Base-by-base conservation (phyloP, 2,113 vertebrate genomes). In the Mirounga angustirostris region DNA sequence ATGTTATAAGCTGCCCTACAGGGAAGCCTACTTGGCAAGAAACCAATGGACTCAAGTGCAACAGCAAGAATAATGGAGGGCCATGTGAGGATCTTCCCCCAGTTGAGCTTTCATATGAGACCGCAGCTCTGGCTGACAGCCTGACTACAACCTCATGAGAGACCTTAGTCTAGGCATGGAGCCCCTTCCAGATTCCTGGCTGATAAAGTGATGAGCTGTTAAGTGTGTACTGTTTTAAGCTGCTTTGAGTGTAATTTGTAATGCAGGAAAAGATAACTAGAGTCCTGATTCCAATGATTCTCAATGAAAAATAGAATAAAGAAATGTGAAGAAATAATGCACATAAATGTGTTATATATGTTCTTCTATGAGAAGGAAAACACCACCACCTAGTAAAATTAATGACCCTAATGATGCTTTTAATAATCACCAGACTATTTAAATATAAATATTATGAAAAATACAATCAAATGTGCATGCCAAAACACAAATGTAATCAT, bases 81-180 rank as follows among this genome's bases (percentile, higher is more conserved):
- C 19, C 6, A 8, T 7, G 9, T 50, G 36, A 84, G 19, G 24
- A 22, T 13, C 14, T 12, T 30, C 46, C 22, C 7, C 43, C 26
- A 26, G 13, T 1, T 3, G 63, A 71, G 59, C 28, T 46, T 88
- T 80, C 43, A 13, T 3, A 26, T 12, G 36, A 85, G 63, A 83
- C 33, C 13, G 13, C 22, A 80, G 8, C 28, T 46, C 43, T 26
- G 52, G 12, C 15, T 36, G 10, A 46, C 40, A 88, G 6, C 1
- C 1, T 24, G 19, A 78, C 14, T n/a, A 19, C 4, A n/a, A 43
- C 3, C 4, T 63, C 59, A 4, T 28, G 30, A 76, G 22, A 90
- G 9, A 78, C 3, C 26, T 36, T 10, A n/a, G 0, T 15, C 46
- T 5, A n/a, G 36, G 24, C 10, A 26, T 1, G 2, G 0, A 50